phyloP scores from a whole-genome alignment of 2,113 vertebrate species.

The Micronisus gabar region DNA sequence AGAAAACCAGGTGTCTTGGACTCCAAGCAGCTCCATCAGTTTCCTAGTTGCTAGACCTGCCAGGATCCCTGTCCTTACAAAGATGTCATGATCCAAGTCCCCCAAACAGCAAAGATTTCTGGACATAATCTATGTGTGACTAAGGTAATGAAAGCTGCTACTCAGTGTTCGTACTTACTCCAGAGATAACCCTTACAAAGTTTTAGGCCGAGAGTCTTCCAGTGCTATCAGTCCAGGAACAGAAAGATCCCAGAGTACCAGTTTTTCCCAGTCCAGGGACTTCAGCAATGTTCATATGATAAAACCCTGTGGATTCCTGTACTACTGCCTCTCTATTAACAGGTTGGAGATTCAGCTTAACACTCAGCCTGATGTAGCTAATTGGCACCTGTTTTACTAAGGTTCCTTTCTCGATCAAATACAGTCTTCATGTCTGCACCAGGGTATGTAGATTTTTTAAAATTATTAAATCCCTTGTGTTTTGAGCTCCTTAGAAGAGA shows the following conservation, averaged over 20 bases:
- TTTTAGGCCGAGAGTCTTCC: neutral
- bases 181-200: neutral
- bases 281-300: neutral
- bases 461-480: neutral
- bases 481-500: neutral
- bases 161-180: neutral
- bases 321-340: neutral
- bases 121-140: neutral
- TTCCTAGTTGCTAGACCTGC: neutral
- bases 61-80: neutral
- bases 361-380: neutral
- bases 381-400: neutral
- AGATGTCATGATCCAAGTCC: accelerated
- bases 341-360: neutral
- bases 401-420: neutral
- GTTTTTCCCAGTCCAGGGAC: neutral
- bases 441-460: neutral
- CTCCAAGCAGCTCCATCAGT: neutral
- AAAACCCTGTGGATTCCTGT: neutral
- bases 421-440: neutral
- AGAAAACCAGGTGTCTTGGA: neutral
- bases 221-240: neutral
- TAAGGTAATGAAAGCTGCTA: neutral
- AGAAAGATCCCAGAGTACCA: neutral
- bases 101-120: neutral